Evolutionary conservation across 2,888 invertebrate species (phyloP), one percentile per base, ranked within the genome.

Genomic region (Ptychoptera contaminata): DNA sequence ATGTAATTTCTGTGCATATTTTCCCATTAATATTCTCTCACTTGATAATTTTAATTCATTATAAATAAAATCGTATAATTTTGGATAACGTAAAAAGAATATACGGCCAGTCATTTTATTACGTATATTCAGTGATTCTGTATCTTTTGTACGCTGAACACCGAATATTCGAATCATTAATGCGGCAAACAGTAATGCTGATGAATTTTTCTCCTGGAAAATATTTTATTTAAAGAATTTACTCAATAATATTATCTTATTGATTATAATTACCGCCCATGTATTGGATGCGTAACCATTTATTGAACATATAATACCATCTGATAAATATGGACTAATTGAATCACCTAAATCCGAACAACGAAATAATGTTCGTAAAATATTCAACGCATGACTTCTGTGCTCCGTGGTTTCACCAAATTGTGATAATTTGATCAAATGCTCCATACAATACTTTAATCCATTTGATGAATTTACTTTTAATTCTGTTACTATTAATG

Each of bases 161-260:
- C 94, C 94, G 69, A 96, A 93, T 51, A 88, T 79, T 50, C 93
- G 73, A 38, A 79, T 79, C 56, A 88, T 76, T 32, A 96, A 69
- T 3, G 91, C 76, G 48, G 86, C 79, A 59, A 90, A 83, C 43
- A 94, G 65, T 44, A 94, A 65, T 1, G 90, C 87, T 0, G 88
- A 79, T 0, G 90, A 80, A 63, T 94, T 96, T 48, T 88, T 73
- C 58, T 84, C 82, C 23, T 23, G 3, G 7, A 23, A 23, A 23
- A 23, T 5, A 82, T 42, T 9, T 31, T 14, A 34, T 16, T 16
- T 3, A n/a, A 15, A 37, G 14, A 42, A 36, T 37, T 12, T 15
- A 31, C 4, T 34, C 16, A 15, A 39, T 12, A 34, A 2, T n/a
- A 45, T 63, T 76, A 71, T 60, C 86, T 86, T 23, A 23, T 5